Conservation (phyloP, 2,113 vertebrate genomes). For the Etia nguti region DNA sequence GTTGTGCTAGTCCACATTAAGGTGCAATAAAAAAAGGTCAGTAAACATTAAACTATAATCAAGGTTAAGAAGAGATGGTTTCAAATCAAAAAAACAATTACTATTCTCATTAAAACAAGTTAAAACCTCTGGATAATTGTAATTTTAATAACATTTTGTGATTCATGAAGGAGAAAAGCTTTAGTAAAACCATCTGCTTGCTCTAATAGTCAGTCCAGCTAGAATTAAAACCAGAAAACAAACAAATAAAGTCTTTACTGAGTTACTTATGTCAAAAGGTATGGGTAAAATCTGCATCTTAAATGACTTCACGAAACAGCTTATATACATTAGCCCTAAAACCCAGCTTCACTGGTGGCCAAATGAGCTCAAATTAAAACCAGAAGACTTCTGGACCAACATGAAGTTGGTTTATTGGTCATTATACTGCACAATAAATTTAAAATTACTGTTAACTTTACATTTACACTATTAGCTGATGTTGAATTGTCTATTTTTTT, state of each 20-base stretch:
- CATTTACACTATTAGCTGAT: background rate
- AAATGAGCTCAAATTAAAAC: background rate
- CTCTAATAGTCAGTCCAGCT: background rate
- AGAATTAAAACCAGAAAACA: background rate
- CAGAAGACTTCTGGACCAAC: background rate
- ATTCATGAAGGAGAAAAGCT: background rate
- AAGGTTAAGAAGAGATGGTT: background rate
- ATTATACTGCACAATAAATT: background rate
- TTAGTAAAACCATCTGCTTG: constrained; percentile 24
- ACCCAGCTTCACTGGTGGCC: background rate
- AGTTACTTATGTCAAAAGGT: background rate
- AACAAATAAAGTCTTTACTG: background rate
- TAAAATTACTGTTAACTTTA: background rate
- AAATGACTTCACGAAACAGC: background rate
- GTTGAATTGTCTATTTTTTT: background rate
- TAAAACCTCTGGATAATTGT: background rate
- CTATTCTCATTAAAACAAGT: constrained; percentile 18
- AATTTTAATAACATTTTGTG: background rate
- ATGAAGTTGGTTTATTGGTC: background rate
- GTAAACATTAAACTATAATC: background rate
- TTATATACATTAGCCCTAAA: background rate
- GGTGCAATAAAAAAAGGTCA: background rate
- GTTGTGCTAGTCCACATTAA: background rate
- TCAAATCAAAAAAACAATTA: background rate
- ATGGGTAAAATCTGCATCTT: background rate